Conservation (phyloP, 2,888 invertebrate genomes). For the Mayetiola destructor region DNA sequence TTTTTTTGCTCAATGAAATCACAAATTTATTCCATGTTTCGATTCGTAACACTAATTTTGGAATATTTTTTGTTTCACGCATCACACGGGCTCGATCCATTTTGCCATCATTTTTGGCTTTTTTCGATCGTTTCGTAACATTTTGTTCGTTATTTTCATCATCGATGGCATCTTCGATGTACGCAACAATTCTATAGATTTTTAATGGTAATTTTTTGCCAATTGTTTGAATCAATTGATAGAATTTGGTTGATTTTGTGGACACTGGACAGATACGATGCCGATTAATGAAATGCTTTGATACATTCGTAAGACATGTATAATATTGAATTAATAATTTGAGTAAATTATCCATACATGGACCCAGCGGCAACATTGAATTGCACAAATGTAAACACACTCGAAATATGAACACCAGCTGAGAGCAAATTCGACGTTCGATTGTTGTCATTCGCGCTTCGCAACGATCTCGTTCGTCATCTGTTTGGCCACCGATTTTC, state of each 20-base stretch:
- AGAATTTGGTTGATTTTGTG: slow-evolving; percentile 32
- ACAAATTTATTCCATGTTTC: slow-evolving; percentile 47
- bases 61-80: slow-evolving; percentile 44
- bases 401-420: slow-evolving; percentile 40
- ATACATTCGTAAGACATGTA: slow-evolving; percentile 39
- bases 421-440: slow-evolving; percentile 43
- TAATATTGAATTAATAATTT: slow-evolving; percentile 42
- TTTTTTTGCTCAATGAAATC: slow-evolving; percentile 42
- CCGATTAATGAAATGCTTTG: slow-evolving; percentile 43
- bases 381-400: slow-evolving; percentile 39
- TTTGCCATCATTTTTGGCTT: slow-evolving; percentile 32
- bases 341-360: slow-evolving; percentile 40
- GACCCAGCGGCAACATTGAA: slow-evolving; percentile 38
- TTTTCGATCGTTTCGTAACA: slow-evolving; percentile 22
- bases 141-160: slow-evolving; percentile 19
- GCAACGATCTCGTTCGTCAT: slow-evolving; percentile 19
- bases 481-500: slow-evolving; percentile 35
- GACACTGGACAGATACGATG: slow-evolving; percentile 29
- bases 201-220: slow-evolving; percentile 41
- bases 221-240: slow-evolving; percentile 37
- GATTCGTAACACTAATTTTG: slow-evolving; percentile 45
- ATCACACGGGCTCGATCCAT: slow-evolving; percentile 39
- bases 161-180: slow-evolving; percentile 39
- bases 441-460: slow-evolving; percentile 37
- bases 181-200: slow-evolving; percentile 41